These are phyloP conservation scores for Drosophila pegasa DNA, from an alignment of 2,888 invertebrate genomes.

Conservation along the genomic window DNA sequence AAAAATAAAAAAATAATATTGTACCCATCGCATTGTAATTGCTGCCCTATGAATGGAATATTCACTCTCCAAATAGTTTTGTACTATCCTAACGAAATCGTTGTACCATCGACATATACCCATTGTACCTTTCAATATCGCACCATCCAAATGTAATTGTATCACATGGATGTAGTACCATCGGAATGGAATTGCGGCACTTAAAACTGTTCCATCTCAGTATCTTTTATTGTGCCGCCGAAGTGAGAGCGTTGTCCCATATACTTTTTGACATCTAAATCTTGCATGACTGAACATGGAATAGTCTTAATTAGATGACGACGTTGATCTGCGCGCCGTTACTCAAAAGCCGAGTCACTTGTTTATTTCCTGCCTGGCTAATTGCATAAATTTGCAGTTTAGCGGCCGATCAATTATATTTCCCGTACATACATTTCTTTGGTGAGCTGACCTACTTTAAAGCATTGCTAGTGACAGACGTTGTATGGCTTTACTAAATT, in stretches of 20 bases:
- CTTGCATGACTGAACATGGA: not conserved
- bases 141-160: not conserved
- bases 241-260: not conserved
- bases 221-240: not conserved
- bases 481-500: conserved; percentile 18
- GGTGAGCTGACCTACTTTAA: conserved; percentile 36
- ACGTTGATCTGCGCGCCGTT: not conserved
- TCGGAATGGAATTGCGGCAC: too few species aligned
- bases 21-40: too few species aligned
- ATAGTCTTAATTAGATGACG: conserved; percentile 5
- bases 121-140: too few species aligned
- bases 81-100: not conserved
- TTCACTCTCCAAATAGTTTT: too few species aligned
- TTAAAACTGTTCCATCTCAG: not conserved
- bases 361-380: conserved; percentile 35
- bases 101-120: too few species aligned
- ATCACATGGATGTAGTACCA: too few species aligned
- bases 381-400: conserved; percentile 46
- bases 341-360: conserved; percentile 28
- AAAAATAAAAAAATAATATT: too few species aligned
- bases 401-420: conserved; percentile 36
- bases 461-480: not conserved
- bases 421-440: not conserved
- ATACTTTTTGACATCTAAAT: not conserved
- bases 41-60: too few species aligned